A percentile compares a stretch with the other conserved stretches of the same genome.
These are phyloP conservation scores for Glaucomys volans DNA, from an alignment of 2,113 vertebrate species.

Conservation along the genomic window DNA sequence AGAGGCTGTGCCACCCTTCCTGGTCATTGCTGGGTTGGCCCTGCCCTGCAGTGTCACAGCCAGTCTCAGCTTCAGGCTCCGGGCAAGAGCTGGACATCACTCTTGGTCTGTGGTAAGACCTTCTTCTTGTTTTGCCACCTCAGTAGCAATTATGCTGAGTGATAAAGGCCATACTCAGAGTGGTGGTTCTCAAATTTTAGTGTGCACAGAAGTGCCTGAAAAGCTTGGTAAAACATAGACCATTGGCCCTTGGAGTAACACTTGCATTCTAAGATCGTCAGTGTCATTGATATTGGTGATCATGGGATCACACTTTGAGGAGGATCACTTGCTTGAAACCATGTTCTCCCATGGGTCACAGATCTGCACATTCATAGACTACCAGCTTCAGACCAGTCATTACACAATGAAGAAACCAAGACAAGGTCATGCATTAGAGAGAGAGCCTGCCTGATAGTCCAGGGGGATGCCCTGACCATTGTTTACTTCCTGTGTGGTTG, in stretches of 20 bases:
- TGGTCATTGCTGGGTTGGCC: no score
- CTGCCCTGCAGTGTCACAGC: neutral
- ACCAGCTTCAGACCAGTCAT: neutral
- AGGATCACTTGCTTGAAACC: neutral
- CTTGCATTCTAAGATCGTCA: neutral
- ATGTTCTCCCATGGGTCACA: neutral
- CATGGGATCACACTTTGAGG: neutral
- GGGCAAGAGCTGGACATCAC: neutral
- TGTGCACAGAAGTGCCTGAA: neutral
- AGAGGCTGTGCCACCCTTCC: neutral
- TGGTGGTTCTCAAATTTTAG: neutral
- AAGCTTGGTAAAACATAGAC: neutral
- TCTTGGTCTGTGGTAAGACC: neutral
- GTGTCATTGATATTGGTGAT: neutral
- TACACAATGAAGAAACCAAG: neutral
- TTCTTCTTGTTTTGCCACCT: neutral
- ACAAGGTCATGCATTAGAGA: neutral
- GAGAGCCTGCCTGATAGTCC: neutral
- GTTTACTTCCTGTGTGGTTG: fast-evolving
- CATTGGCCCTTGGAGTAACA: neutral
- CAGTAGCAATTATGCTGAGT: neutral
- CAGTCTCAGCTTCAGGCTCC: neutral
- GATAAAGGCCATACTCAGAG: neutral
- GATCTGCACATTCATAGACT: neutral
- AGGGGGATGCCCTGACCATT: neutral